Evolutionary conservation across 2,797 vertebrate genomes (phyloP), one percentile per base, ranked within the genome.

Genomic region (Gymnoscopelus microlampas): DNA sequence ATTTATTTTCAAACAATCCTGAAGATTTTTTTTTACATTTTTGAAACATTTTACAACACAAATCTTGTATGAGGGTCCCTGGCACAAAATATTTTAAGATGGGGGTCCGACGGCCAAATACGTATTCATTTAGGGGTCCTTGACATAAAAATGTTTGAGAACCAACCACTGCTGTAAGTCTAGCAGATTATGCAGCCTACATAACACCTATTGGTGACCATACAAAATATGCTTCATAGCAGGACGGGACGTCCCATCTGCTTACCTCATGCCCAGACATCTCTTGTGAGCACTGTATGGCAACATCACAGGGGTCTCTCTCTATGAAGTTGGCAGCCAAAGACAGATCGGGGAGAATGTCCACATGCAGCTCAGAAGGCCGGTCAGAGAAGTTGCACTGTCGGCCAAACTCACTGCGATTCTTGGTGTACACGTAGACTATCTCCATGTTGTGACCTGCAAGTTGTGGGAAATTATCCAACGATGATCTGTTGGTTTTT

Each of bases 181-280:
- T 35, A 35, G 5, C 39, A 44, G 39, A 44, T 44, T 44, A 1
- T 35, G 32, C 39, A 44, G 8, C 39, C 39, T 44, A 44, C 39
- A 44, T 10, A 44, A 44, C 39, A 8, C 9, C 9, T 44, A 44
- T 44, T 44, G 9, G 8, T 44, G 8, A 44, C 39, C 32, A 35
- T 44, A 8, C 39, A 44, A 44, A 44, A 44, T 10, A 44, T 8
- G 5, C 39, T 44, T 10, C 39, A 6, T 44, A 44, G 6, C 39
- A 44, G 39, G 39, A 44, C 7, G 8, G 39, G 53, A 55, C 23
- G n/a, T 26, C 29, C 14, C 12, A 2, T 1, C 2, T 54, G 49
- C 53, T 70, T 70, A 96, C 97, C 95, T 97, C 95, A 0, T 98
- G 96, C 65, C 95, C 88, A 0, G 96, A 96, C 96, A 96, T 94